These are phyloP conservation scores for Clistopyga incitator DNA, from an alignment of 2,888 invertebrate species.

Conservation along the genomic window DNA sequence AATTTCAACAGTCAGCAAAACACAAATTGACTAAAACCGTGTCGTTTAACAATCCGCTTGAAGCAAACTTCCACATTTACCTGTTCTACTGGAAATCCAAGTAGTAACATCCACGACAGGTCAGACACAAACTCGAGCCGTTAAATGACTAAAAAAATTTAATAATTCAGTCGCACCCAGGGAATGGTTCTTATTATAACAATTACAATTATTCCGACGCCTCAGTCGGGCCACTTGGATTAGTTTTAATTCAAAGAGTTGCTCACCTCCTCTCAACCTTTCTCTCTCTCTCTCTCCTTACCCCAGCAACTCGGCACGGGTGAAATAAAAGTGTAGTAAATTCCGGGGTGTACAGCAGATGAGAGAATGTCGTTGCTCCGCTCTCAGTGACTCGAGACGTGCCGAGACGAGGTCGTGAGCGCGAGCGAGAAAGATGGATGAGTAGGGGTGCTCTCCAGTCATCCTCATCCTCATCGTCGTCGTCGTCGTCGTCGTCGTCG, in stretches of 20 bases:
- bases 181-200: background rate
- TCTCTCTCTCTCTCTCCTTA: too few species aligned
- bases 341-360: conserved; percentile 49
- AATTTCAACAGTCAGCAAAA: too few species aligned
- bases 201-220: conserved; percentile 3
- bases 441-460: conserved; percentile 52
- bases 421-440: conserved; percentile 42
- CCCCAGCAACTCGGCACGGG: conserved; percentile 17
- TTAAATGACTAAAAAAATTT: background rate
- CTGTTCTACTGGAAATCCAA: too few species aligned
- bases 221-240: conserved; percentile 40
- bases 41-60: too few species aligned
- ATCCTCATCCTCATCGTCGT: conserved; percentile 48
- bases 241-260: conserved; percentile 45
- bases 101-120: background rate
- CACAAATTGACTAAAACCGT: too few species aligned
- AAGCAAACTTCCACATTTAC: too few species aligned
- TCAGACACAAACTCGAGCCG: background rate
- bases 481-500: conserved; percentile 41
- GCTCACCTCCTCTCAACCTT: conserved; percentile 1
- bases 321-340: conserved; percentile 59
- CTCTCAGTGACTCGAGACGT: conserved; percentile 46
- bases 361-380: conserved; percentile 60
- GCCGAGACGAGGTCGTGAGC: conserved; percentile 30
- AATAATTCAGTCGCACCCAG: background rate